Conservation (phyloP, 2,113 vertebrate genomes). For the Rhinoptilus africanus region DNA sequence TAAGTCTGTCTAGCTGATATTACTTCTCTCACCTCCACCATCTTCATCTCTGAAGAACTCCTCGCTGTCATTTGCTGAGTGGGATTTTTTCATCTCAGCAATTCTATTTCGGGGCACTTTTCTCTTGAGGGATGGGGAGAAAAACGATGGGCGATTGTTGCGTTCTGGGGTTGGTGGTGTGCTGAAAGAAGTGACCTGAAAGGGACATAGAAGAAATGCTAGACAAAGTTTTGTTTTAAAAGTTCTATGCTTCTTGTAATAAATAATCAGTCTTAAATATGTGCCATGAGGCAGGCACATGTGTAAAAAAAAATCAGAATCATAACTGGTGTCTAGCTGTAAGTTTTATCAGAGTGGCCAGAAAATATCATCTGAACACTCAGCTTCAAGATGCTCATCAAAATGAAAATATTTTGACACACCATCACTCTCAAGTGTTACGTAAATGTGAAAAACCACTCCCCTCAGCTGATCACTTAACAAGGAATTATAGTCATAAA, state of each 20-base stretch:
- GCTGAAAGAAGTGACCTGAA: conserved; percentile 96
- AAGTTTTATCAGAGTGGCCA: background rate
- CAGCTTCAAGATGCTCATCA: background rate
- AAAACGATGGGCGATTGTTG: conserved; percentile 92
- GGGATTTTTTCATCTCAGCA: conserved; percentile 97
- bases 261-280: background rate
- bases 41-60: conserved; percentile 94
- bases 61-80: conserved; percentile 97
- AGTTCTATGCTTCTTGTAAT: background rate
- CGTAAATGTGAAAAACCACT: background rate
- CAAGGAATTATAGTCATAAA: background rate
- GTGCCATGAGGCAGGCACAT: background rate
- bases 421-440: background rate
- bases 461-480: background rate
- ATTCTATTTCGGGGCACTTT: conserved; percentile 88
- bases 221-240: background rate
- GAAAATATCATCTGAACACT: background rate
- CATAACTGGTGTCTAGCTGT: background rate
- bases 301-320: background rate
- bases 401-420: background rate
- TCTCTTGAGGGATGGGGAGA: conserved; percentile 92
- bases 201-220: background rate
- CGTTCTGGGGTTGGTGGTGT: conserved; percentile 93
- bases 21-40: conserved; percentile 72
- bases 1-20: background rate